These are phyloP conservation scores for Drosophila koepferae DNA, from an alignment of 2,888 invertebrate genomes.

Conservation along the genomic window DNA sequence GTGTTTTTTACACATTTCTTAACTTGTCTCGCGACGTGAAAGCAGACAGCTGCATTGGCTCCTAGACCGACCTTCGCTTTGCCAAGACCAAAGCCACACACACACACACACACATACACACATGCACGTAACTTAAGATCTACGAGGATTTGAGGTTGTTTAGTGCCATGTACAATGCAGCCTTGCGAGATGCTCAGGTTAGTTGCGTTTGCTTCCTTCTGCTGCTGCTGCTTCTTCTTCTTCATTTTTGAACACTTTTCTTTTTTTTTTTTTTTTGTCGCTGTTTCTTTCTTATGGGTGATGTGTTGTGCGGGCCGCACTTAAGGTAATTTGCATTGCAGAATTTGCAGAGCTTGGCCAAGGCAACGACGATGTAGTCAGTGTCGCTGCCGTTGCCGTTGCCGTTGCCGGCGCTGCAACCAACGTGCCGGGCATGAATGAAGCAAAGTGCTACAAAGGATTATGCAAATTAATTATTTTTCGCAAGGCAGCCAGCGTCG, in stretches of 20 bases:
- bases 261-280: not conserved
- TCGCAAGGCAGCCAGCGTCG: constrained; percentile 76
- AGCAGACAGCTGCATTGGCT: constrained; percentile 73
- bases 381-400: constrained; percentile 15
- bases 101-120: constrained; percentile 31
- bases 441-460: constrained; percentile 82
- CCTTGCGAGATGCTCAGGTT: constrained; percentile 41
- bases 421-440: constrained; percentile 82
- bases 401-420: constrained; percentile 28
- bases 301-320: constrained; percentile 81
- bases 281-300: constrained; percentile 60
- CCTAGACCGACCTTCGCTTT: constrained; percentile 31
- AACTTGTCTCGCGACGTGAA: constrained; percentile 73
- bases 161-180: constrained; percentile 75
- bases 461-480: constrained; percentile 81
- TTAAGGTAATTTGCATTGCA: constrained; percentile 82
- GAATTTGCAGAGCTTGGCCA: constrained; percentile 80
- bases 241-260: not conserved
- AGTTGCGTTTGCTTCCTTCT: constrained; percentile 12
- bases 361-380: constrained; percentile 55
- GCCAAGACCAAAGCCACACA: constrained; percentile 26
- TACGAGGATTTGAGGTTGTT: constrained; percentile 81
- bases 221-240: no score
- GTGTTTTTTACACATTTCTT: constrained; percentile 81
- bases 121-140: constrained; percentile 77